phyloP scores from a whole-genome alignment of 2,113 vertebrate genomes.

The Mesoclemmys tuberculata region DNA sequence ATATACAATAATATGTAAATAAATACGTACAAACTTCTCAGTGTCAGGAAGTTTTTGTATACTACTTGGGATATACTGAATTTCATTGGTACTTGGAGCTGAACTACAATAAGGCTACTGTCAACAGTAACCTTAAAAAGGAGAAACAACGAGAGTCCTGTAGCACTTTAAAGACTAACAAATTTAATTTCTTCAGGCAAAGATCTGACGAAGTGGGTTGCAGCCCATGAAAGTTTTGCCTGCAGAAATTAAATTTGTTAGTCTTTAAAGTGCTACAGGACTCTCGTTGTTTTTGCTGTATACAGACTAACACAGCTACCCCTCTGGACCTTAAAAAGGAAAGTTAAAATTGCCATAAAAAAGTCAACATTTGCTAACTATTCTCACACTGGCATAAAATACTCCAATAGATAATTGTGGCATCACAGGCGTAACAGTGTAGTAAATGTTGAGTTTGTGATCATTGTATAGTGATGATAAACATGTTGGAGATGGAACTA shows the following conservation, averaged over 20 bases:
- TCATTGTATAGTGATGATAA: background rate
- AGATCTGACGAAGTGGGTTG: too few relatives aligned
- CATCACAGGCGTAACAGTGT: background rate
- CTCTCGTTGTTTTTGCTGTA: too few relatives aligned
- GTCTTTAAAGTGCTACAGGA: too few relatives aligned
- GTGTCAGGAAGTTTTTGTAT: background rate
- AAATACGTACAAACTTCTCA: background rate
- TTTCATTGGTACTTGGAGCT: fast-evolving
- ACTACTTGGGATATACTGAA: background rate
- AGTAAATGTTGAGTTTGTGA: background rate
- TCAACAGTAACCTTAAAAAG: background rate
- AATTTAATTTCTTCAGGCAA: too few relatives aligned
- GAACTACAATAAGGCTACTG: background rate
- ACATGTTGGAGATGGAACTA: background rate
- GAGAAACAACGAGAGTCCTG: too few relatives aligned
- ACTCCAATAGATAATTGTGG: background rate
- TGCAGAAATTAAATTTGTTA: too few relatives aligned
- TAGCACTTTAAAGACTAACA: too few relatives aligned
- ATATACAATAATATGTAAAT: background rate
- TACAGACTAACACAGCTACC: too few relatives aligned
- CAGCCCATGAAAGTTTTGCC: too few relatives aligned
- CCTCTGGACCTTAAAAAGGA: background rate
- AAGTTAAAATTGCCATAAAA: background rate
- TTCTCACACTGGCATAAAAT: background rate
- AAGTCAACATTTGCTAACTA: background rate